Percentiles rank a stretch among this genome's conserved stretches.
These are phyloP conservation scores for Callocephalon fimbriatum DNA, from an alignment of 2,113 vertebrate species.

Conservation along the genomic window DNA sequence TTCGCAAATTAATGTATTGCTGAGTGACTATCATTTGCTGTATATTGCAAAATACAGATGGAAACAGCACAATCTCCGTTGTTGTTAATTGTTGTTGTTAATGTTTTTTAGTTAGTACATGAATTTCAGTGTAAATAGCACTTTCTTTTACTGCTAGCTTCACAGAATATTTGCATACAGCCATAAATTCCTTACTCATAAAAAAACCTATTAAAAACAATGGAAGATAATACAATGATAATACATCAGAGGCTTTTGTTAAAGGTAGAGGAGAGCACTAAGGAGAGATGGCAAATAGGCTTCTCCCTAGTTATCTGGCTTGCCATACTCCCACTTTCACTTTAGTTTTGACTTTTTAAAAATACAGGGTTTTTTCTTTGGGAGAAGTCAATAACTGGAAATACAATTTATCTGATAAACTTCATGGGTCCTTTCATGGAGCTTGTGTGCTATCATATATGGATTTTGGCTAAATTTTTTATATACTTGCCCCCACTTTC, in stretches of 20 bases:
- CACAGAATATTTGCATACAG: constrained; percentile 27
- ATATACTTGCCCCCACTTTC: background rate
- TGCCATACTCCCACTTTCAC: background rate
- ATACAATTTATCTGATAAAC: background rate
- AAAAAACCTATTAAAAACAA: constrained; percentile 22
- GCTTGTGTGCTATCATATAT: background rate
- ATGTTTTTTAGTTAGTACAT: constrained; percentile 45
- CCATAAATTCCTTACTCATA: constrained; percentile 29
- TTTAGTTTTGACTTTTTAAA: background rate
- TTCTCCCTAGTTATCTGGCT: background rate
- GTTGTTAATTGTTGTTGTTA: constrained; percentile 52
- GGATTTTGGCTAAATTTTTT: background rate
- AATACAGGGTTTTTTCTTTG: background rate
- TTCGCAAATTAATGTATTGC: constrained; percentile 10
- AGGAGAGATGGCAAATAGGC: background rate
- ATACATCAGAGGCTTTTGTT: constrained; percentile 7
- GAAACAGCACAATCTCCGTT: constrained; percentile 7
- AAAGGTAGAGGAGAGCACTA: background rate
- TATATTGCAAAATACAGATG: constrained; percentile 33
- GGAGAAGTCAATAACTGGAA: background rate
- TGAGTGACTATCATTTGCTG: constrained; percentile 10
- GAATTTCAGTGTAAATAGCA: constrained; percentile 48
- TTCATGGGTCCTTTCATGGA: background rate
- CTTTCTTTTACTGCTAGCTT: constrained; percentile 22
- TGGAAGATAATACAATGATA: constrained; percentile 6